Evolutionary conservation across 2,888 invertebrate genomes (phyloP).

Genomic region (Electrophaes corylata): DNA sequence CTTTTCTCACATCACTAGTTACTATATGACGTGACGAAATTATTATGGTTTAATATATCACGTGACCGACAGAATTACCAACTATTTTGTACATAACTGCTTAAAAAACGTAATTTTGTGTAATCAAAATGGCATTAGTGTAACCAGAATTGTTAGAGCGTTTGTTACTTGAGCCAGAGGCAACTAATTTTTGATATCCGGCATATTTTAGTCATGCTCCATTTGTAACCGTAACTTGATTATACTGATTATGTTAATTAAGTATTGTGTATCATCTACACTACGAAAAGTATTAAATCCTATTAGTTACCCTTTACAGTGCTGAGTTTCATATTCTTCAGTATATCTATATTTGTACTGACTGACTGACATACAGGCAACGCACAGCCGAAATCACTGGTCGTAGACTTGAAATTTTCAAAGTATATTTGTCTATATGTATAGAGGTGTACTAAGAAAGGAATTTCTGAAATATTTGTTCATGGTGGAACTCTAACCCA

Average conservation of each 20-base stretch:
- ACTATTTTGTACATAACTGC: slow-evolving; percentile 48
- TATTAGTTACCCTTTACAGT: slow-evolving; percentile 35
- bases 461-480: no score
- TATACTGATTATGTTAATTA: slow-evolving; percentile 32
- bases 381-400: no score
- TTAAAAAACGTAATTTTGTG: slow-evolving; percentile 69
- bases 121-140: slow-evolving; percentile 79
- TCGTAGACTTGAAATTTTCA: no score
- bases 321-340: slow-evolving; percentile 2
- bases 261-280: slow-evolving; percentile 32
- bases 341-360: not conserved
- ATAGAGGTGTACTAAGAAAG: no score
- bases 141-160: slow-evolving; percentile 56
- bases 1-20: no score
- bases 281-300: slow-evolving; percentile 36
- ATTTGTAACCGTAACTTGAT: slow-evolving; percentile 42
- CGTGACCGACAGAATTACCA: slow-evolving; percentile 57
- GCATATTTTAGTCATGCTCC: slow-evolving; percentile 57
- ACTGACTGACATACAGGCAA: no score
- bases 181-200: slow-evolving; percentile 54
- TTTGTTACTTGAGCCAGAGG: slow-evolving; percentile 47
- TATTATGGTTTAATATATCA: slow-evolving; percentile 43
- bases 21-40: slow-evolving; percentile 46
- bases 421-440: no score
- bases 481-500: no score